phyloP scores from a whole-genome alignment of 2,113 vertebrate genomes.

The Cryptotis parvus region DNA sequence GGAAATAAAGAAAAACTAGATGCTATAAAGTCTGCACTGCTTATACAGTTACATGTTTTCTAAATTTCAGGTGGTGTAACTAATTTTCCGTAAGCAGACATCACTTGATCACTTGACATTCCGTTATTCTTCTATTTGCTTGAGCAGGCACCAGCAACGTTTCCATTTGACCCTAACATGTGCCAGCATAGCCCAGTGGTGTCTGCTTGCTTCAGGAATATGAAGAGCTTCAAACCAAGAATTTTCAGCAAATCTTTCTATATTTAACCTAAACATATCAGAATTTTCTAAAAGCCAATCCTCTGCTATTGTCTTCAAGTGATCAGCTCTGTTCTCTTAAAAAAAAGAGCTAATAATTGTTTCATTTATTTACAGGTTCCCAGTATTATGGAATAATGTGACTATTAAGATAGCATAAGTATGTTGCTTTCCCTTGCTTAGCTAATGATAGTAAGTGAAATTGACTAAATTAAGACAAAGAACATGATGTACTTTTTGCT shows the following conservation, averaged over 20 bases:
- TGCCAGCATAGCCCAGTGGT: too few relatives aligned
- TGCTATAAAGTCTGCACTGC: not conserved
- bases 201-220: too few relatives aligned
- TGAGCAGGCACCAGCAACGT: too few relatives aligned
- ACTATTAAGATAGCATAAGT: constrained; percentile 66
- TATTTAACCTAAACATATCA: not conserved
- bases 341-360: constrained; percentile 26
- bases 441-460: constrained; percentile 68
- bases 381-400: not conserved
- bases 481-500: constrained; percentile 78
- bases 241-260: not conserved
- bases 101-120: too few relatives aligned
- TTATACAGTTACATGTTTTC: not conserved
- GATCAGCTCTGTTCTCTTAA: constrained; percentile 2
- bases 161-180: too few relatives aligned
- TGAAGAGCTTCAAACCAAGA: too few relatives aligned
- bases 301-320: not conserved
- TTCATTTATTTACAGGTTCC: not conserved
- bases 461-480: constrained; percentile 91
- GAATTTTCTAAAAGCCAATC: not conserved
- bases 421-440: constrained; percentile 59
- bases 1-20: not conserved
- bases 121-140: too few relatives aligned
- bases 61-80: constrained; percentile 5
- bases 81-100: not conserved